These are phyloP conservation scores for Anser cygnoides DNA, from an alignment of 2,113 vertebrate species.

Conservation along the genomic window DNA sequence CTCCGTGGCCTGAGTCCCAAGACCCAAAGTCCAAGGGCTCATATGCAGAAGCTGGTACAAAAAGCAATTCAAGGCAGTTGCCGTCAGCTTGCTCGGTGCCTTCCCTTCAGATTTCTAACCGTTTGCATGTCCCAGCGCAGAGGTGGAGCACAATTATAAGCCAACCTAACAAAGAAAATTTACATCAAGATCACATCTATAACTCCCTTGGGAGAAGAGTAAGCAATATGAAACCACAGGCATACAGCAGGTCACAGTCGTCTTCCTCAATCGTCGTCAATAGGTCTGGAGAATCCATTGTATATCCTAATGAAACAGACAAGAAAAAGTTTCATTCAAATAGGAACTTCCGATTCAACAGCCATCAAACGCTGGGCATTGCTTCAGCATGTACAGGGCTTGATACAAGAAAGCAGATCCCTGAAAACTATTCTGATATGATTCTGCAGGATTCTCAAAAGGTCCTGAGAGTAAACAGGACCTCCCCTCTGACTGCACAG, in stretches of 20 bases:
- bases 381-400: neutral
- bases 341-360: conserved; percentile 46
- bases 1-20: conserved; percentile 72
- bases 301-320: conserved; percentile 67
- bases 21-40: conserved; percentile 68
- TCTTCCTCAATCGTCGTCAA: conserved; percentile 78
- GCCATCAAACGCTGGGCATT: conserved; percentile 28
- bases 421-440: conserved; percentile 82
- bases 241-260: conserved; percentile 81
- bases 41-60: conserved; percentile 42
- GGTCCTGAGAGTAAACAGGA: conserved; percentile 86
- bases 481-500: conserved; percentile 82
- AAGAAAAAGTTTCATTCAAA: conserved; percentile 63
- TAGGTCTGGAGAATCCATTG: conserved; percentile 71
- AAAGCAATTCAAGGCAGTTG: conserved; percentile 72
- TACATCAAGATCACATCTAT: conserved; percentile 80
- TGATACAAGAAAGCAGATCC: conserved; percentile 39
- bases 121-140: conserved; percentile 72
- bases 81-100: conserved; percentile 83
- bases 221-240: conserved; percentile 67
- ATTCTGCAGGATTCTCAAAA: conserved; percentile 95
- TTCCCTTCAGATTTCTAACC: conserved; percentile 80
- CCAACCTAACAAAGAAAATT: conserved; percentile 83
- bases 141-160: conserved; percentile 87
- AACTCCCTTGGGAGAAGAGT: conserved; percentile 82